phyloP scores from a whole-genome alignment of 2,888 invertebrate species.

The Leuctra nigra region DNA sequence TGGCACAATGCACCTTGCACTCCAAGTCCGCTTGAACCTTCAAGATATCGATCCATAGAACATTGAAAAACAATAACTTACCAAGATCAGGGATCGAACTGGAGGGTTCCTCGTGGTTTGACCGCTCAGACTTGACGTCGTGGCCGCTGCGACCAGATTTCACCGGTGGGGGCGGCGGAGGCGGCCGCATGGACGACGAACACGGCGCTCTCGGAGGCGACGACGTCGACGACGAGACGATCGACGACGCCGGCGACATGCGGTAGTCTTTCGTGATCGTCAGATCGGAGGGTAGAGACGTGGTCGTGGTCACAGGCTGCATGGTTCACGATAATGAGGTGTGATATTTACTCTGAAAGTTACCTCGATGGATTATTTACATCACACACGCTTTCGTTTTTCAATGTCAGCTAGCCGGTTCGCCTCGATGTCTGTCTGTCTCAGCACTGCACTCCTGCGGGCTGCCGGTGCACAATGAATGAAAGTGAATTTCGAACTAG shows the following conservation, averaged over 20 bases:
- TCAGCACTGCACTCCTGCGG: not conserved
- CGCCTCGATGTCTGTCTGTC: no score
- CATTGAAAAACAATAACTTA: conserved; percentile 46
- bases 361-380: not conserved
- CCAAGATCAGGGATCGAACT: conserved; percentile 85
- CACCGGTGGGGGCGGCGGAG: conserved; percentile 26
- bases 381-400: not conserved
- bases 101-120: conserved; percentile 62
- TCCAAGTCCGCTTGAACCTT: not conserved
- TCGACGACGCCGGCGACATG: conserved; percentile 46
- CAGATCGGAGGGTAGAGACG: conserved; percentile 36
- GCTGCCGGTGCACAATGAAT: conserved; percentile 13
- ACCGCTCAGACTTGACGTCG: conserved; percentile 30
- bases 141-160: not conserved
- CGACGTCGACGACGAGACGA: conserved; percentile 26
- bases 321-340: no score
- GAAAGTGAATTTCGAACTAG: conserved; percentile 20
- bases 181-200: conserved; percentile 25
- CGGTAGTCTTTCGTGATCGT: conserved; percentile 45
- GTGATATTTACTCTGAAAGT: no score
- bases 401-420: not conserved
- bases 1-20: conserved; percentile 1
- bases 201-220: conserved; percentile 22
- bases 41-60: not conserved
- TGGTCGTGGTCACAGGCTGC: conserved; percentile 18